Conservation (phyloP, 2,113 vertebrate genomes). For the Salminus brasiliensis region DNA sequence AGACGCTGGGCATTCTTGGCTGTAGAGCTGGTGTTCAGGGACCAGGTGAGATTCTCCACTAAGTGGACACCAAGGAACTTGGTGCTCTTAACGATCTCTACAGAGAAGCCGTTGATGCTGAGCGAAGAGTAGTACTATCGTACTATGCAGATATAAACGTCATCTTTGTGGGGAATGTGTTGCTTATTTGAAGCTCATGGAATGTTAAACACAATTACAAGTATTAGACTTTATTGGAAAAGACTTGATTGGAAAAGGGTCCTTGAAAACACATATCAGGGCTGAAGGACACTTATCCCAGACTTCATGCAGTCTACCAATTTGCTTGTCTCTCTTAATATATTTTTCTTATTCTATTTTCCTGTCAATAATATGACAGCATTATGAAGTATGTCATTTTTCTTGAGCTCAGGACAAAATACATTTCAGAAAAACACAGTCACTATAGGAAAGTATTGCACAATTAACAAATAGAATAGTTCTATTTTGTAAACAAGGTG, state of each 20-base stretch:
- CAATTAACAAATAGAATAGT: not conserved
- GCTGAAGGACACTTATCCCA: slow-evolving; percentile 60
- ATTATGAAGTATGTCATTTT: slow-evolving; percentile 30
- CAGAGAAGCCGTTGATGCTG: too few relatives aligned
- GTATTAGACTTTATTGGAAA: slow-evolving; percentile 63
- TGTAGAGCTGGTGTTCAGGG: too few relatives aligned
- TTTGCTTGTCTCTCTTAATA: not conserved
- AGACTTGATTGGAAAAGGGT: slow-evolving; percentile 64
- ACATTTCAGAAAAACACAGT: slow-evolving; percentile 20
- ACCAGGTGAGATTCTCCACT: too few relatives aligned
- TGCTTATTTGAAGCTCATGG: not conserved
- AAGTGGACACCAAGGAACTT: too few relatives aligned
- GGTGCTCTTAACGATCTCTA: too few relatives aligned
- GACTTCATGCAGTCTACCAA: slow-evolving; percentile 67
- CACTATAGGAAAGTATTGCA: not conserved
- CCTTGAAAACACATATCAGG: slow-evolving; percentile 46
- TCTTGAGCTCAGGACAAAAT: slow-evolving; percentile 28
- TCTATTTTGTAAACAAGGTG: not conserved
- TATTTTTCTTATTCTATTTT: not conserved
- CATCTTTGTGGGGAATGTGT: not conserved
- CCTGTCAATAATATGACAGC: slow-evolving; percentile 13
- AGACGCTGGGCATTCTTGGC: too few relatives aligned
- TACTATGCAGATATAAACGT: too few relatives aligned
- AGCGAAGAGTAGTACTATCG: too few relatives aligned
- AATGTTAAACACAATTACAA: slow-evolving; percentile 45